Evolutionary conservation across 2,888 invertebrate species (phyloP).

Genomic region (Sussaba pulchella): DNA sequence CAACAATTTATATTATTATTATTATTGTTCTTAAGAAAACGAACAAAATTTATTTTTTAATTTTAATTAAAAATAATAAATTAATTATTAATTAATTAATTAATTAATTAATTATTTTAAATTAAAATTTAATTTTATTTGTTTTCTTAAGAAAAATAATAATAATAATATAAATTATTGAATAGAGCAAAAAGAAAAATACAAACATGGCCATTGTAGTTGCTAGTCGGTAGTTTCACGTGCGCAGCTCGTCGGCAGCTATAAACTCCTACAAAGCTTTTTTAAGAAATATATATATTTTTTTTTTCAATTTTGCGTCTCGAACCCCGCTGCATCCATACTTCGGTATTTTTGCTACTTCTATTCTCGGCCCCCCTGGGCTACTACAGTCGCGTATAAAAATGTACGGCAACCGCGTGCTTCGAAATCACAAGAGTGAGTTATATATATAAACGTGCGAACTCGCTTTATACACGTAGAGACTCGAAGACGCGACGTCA

Average conservation of each 20-base stretch:
- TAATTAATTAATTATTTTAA: neutral
- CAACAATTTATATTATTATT: neutral
- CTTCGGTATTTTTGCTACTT: conserved; percentile 46
- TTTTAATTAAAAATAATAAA: neutral
- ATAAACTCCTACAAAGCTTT: neutral
- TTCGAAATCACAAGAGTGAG: conserved; percentile 34
- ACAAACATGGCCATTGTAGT: neutral
- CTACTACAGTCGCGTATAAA: conserved; percentile 60
- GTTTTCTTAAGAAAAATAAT: too few relatives aligned
- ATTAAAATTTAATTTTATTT: neutral
- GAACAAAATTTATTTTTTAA: neutral
- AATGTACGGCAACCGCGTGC: conserved; percentile 60
- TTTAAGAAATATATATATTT: conserved; percentile 1
- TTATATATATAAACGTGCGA: conserved; percentile 2
- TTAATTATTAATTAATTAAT: neutral
- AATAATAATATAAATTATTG: neutral
- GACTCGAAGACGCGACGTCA: neutral
- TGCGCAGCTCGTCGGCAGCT: neutral
- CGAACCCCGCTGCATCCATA: conserved; percentile 21
- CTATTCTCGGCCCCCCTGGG: conserved; percentile 68
- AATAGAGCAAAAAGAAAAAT: neutral
- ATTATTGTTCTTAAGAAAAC: too few relatives aligned
- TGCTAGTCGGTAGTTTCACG: neutral
- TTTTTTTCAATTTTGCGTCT: conserved; percentile 1
- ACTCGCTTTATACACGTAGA: neutral